phyloP scores from a whole-genome alignment of 2,888 invertebrate genomes.

The Margaritifera margaritifera region DNA sequence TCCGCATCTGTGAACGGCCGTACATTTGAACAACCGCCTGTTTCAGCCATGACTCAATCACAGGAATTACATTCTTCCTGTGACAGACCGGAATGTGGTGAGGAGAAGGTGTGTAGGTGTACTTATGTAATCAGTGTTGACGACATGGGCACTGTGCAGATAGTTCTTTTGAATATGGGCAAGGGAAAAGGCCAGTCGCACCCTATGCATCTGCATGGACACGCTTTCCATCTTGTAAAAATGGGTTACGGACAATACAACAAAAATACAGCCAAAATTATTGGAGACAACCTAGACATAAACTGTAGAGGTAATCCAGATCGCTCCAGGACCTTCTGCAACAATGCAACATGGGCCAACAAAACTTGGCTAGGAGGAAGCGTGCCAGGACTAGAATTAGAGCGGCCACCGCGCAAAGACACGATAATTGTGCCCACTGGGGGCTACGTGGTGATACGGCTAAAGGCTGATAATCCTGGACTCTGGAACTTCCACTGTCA shows the following conservation, averaged over 20 bases:
- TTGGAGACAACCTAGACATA: conserved; percentile 38
- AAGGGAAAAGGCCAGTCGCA: conserved; percentile 58
- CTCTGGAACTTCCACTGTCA: conserved; percentile 69
- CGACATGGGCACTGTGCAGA: conserved; percentile 52
- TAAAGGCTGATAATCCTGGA: conserved; percentile 67
- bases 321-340: conserved; percentile 51
- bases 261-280: conserved; percentile 29
- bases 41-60: conserved; percentile 50
- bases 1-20: conserved; percentile 55
- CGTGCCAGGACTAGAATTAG: conserved; percentile 52
- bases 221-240: conserved; percentile 63
- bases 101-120: conserved; percentile 50
- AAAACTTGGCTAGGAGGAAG: conserved; percentile 53
- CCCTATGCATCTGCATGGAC: conserved; percentile 67
- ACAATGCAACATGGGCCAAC: conserved; percentile 58
- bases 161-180: conserved; percentile 60
- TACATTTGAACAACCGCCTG: conserved; percentile 39
- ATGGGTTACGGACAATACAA: conserved; percentile 55
- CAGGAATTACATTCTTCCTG: conserved; percentile 46
- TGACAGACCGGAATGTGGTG: conserved; percentile 37
- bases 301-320: conserved; percentile 44
- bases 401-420: conserved; percentile 60
- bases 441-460: conserved; percentile 64
- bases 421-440: conserved; percentile 66
- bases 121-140: conserved; percentile 45